Percentiles rank a stretch among this genome's conserved stretches.
phyloP scores from a whole-genome alignment of 35 echinoderm and acorn worm species.

The Apostichopus californicus region DNA sequence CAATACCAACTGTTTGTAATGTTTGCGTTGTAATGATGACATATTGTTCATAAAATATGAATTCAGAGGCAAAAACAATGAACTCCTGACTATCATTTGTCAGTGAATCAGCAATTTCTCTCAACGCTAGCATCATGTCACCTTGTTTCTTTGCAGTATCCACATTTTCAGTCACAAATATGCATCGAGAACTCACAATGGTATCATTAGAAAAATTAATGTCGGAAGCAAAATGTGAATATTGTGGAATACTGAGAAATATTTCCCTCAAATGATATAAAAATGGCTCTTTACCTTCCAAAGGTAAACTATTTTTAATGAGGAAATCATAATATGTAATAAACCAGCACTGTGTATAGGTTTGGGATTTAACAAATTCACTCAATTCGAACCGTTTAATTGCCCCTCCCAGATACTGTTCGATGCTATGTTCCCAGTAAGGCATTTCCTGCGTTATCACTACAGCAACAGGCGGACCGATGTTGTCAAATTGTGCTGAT shows the following conservation, averaged over 20 bases:
- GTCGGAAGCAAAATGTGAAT: conserved; percentile 49
- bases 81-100: not conserved
- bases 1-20: too few relatives aligned
- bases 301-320: not conserved
- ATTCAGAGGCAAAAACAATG: conserved; percentile 45
- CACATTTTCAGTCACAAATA: conserved; percentile 37
- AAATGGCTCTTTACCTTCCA: conserved; percentile 10
- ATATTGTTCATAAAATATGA: not conserved
- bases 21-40: too few relatives aligned
- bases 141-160: conserved; percentile 17
- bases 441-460: conserved; percentile 8
- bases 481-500: not conserved
- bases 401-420: not conserved
- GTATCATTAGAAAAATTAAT: conserved; percentile 32
- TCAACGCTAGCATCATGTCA: conserved; percentile 51
- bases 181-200: conserved; percentile 57
- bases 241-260: conserved; percentile 36
- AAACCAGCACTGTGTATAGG: conserved; percentile 60
- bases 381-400: conserved; percentile 26
- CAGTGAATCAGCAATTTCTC: conserved; percentile 23
- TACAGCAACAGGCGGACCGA: conserved; percentile 49
- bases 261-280: not conserved
- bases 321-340: conserved; percentile 51
- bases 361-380: conserved; percentile 19
- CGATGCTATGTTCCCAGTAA: conserved; percentile 45